phyloP scores from a whole-genome alignment of 2,888 invertebrate genomes.

The Nyleta sp. region DNA sequence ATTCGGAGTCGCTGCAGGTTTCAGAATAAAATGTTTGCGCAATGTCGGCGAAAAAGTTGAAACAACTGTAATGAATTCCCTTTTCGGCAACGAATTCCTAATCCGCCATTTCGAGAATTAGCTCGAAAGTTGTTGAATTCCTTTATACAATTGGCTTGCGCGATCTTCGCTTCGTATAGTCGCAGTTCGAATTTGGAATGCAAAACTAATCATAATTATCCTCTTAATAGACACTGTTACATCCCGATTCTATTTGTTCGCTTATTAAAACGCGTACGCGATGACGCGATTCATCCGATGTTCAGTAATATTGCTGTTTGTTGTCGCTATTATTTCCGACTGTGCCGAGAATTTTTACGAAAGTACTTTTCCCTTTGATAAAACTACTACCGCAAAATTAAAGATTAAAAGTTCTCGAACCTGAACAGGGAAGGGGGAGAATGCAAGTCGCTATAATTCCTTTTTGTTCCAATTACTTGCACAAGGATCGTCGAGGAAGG shows the following conservation, averaged over 20 bases:
- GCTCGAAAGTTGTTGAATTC: constrained; percentile 52
- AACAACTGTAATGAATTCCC: constrained; percentile 40
- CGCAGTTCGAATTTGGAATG: constrained; percentile 1
- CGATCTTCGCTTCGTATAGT: neutral
- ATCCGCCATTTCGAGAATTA: constrained; percentile 51
- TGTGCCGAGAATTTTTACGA: neutral
- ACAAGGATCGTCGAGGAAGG: constrained; percentile 18
- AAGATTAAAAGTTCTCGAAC: constrained; percentile 37
- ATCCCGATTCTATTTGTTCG: neutral
- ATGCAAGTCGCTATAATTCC: constrained; percentile 27
- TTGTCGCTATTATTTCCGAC: constrained; percentile 6
- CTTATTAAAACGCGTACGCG: constrained; percentile 2
- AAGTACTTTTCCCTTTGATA: constrained; percentile 6
- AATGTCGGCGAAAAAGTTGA: constrained; percentile 26
- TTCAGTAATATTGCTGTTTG: neutral
- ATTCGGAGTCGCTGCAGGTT: neutral
- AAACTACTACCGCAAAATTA: constrained; percentile 21
- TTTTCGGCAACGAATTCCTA: constrained; percentile 43
- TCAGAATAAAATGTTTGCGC: constrained; percentile 1
- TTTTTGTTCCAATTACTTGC: constrained; percentile 41
- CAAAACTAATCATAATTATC: constrained; percentile 34
- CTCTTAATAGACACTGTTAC: neutral
- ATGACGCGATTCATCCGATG: neutral
- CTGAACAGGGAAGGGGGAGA: constrained; percentile 2
- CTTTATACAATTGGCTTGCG: constrained; percentile 32